These are phyloP conservation scores for Pegoplata infirma DNA, from an alignment of 2,888 invertebrate species.

Conservation along the genomic window DNA sequence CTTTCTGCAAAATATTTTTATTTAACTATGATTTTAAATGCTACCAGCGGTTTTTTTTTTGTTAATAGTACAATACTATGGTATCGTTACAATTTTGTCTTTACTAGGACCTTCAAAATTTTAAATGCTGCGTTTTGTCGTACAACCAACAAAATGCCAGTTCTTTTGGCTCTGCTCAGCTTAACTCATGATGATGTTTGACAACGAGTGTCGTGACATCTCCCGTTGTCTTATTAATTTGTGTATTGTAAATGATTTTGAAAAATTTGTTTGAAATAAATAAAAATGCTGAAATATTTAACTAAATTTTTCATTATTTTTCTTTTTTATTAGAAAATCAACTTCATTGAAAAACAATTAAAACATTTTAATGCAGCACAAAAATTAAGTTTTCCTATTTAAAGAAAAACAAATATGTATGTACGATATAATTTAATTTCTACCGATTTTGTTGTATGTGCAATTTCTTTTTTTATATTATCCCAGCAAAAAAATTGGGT, in stretches of 20 bases:
- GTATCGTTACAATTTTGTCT: slow-evolving; percentile 57
- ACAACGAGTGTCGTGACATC: slow-evolving; percentile 72
- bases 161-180: slow-evolving; percentile 64
- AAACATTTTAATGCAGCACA: slow-evolving; percentile 3
- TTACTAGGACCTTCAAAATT: slow-evolving; percentile 34
- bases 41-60: slow-evolving; percentile 51
- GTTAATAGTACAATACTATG: slow-evolving; percentile 36
- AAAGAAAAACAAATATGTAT: no score
- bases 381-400: neutral
- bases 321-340: no score
- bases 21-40: slow-evolving; percentile 31
- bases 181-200: slow-evolving; percentile 58
- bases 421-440: slow-evolving; percentile 46
- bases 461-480: slow-evolving; percentile 20
- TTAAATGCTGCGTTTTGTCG: neutral
- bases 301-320: neutral
- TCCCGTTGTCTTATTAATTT: slow-evolving; percentile 73
- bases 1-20: neutral
- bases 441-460: neutral
- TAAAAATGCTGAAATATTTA: slow-evolving; percentile 1
- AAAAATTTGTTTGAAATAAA: slow-evolving; percentile 59
- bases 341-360: slow-evolving; percentile 46
- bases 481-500: no score
- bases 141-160: neutral
- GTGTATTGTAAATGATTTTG: slow-evolving; percentile 63